Conservation (phyloP, 92 coral and sea anemone genomes). For the Anthopleura xanthogrammica region DNA sequence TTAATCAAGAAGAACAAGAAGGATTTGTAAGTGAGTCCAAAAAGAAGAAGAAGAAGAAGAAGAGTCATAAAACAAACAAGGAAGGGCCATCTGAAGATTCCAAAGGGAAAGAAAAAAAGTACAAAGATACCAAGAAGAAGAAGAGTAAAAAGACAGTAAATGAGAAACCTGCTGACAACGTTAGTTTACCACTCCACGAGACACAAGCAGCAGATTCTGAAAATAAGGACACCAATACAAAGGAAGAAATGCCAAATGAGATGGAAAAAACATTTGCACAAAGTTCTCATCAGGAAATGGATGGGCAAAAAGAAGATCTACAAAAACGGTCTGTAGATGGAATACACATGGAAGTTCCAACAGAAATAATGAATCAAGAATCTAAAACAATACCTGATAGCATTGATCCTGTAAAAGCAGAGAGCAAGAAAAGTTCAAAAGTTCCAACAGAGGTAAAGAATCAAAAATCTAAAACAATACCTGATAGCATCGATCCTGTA, state of each 20-base stretch:
- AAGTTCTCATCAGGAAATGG: neutral
- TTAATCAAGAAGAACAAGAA: slow-evolving; percentile 2
- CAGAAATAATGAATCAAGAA: neutral
- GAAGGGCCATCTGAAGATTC: neutral
- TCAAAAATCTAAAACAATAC: neutral
- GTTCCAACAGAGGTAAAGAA: neutral
- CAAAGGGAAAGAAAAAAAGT: neutral
- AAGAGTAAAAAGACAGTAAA: slow-evolving; percentile 13
- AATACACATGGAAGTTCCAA: neutral
- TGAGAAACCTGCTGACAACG: neutral
- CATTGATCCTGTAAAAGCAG: neutral
- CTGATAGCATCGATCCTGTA: neutral
- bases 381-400: neutral
- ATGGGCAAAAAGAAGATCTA: neutral
- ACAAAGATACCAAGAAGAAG: slow-evolving; percentile 11
- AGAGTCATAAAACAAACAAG: slow-evolving; percentile 7
- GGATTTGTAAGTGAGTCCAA: neutral
- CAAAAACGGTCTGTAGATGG: neutral
- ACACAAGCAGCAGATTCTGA: neutral
- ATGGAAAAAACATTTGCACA: neutral
- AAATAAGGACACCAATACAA: neutral
- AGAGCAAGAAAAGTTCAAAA: no score
- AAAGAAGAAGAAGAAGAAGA: slow-evolving; percentile 16
- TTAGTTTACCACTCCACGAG: neutral
- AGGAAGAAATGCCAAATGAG: neutral